These are phyloP conservation scores for Oreochromis spilurus DNA, from an alignment of 2,113 vertebrate species.

Conservation along the genomic window DNA sequence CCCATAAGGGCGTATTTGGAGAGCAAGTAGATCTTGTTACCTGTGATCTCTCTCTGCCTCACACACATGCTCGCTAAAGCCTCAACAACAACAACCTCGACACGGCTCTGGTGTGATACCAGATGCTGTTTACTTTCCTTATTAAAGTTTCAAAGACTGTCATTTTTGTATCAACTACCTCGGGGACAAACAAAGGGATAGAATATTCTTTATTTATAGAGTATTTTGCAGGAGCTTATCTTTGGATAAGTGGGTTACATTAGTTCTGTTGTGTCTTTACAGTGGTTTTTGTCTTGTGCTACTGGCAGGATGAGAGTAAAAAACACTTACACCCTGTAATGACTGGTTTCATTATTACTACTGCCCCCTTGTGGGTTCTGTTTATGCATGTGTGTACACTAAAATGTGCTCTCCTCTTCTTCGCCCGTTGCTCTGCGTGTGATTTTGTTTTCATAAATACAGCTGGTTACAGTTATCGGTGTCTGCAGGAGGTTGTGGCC, in stretches of 20 bases:
- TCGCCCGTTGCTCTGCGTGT: background rate
- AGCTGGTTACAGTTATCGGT: background rate
- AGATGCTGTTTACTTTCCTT: background rate
- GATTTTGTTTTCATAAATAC: background rate
- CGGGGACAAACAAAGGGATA: background rate
- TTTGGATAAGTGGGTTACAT: background rate
- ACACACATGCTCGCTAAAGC: background rate
- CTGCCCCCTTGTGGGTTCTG: constrained; percentile 56
- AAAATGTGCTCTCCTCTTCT: background rate
- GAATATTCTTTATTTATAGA: background rate
- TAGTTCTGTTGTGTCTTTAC: background rate
- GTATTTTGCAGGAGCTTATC: background rate
- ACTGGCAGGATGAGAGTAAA: background rate
- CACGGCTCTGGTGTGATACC: background rate
- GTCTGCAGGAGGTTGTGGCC: background rate
- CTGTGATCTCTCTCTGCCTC: background rate
- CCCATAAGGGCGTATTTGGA: constrained; percentile 47
- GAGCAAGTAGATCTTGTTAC: constrained; percentile 47
- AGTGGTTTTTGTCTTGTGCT: background rate
- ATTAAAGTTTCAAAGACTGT: background rate
- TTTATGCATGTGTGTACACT: background rate
- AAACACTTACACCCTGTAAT: background rate
- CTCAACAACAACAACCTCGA: background rate
- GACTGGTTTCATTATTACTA: background rate
- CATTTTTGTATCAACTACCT: background rate